Base-by-base conservation (phyloP, 2,888 invertebrate species). In the Ophion ellenae region DNA sequence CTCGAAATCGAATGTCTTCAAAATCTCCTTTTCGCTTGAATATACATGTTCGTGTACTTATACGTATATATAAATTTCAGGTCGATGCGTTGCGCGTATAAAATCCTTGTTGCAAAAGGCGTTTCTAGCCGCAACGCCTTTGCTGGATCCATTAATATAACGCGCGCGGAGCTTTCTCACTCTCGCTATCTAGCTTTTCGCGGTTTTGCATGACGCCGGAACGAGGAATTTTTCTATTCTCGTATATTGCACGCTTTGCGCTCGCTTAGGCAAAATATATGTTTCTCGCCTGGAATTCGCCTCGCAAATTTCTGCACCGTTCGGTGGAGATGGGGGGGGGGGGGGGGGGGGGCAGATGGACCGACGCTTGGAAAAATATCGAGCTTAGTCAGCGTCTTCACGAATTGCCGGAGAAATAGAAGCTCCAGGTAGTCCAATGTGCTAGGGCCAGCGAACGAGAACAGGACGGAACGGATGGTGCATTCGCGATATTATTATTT, bases 1-100 rank as follows among this genome's bases (percentile, higher is more conserved):
- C 5, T 17, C 14, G 5, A 53, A 53, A 4, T 17, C 53, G 14
- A 53, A 17, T 53, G 17, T 53, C 53, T 53, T 53, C 53, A 53
- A 53, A 53, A 53, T 17, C 53, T 53, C 2, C 14, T 53, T 53
- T 14, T 14, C 14, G 53, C 53, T 17, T 53, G 14, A 53, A 17
- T 17, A 53, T 53, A 53, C 11, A 17, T 14, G 14, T 53, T 14
- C 14, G 14, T 17, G 17, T 17, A 53, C 5, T 66, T 20, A 73
- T 79, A 17, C 28, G 24, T 83, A 57, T n/a, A 45, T 77, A 20
- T 77, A 89, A 90, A 90, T 91, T 88, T 89, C 88, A 85, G 83
- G 77, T 71, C 81, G 81, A 78, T 77, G 81, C 82, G 57, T 73
- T 66, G 85, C 61, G 53, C 64, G 63, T 57, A 57, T 79, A 61